Evolutionary conservation across 2,797 vertebrate genomes (phyloP), one percentile per base, ranked within the genome.

Genomic region (Enteromius mattozi): DNA sequence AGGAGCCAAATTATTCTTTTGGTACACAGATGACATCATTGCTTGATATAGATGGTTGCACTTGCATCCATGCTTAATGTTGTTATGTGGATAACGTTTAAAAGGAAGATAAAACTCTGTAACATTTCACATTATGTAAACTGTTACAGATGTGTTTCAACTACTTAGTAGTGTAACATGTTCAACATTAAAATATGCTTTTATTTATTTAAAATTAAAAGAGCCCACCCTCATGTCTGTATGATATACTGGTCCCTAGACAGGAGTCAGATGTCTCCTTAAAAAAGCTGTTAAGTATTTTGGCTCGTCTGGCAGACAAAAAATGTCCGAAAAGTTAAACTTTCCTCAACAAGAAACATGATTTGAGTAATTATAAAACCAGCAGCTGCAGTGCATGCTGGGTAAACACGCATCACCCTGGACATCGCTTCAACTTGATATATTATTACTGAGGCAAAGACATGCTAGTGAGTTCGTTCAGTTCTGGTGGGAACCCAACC

Each of bases 391-490:
- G 7, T 80, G 27, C 27, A 68, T 65, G 24, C 59, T 79, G 59
- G 76, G 59, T 63, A 63, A 78, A 78, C 59, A 79, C 21, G 24
- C n/a, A 65, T 79, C 59, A 79, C 27, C 17, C 40, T 66, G 77
- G 40, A 66, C 77, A 79, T 47, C 5, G 4, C 24, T 49, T 47
- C 14, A 30, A 10, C 17, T 21, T 65, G 59, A 78, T 78, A 27
- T 65, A 79, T 66, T 66, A 35, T 79, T 66, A 66, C 21, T 66
- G 77, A 79, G 40, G 77, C 77, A 79, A 42, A 79, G 30, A 69
- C 65, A n/a, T 68, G 63, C 78, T 63, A 51, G 13, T 12, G 6
- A 68, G 78, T 80, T 80, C 13, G 51, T 68, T 80, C 78, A 35
- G 19, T 68, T 80, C 17, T 80, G 78, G 17, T 80, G 42, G 61